A percentile compares a stretch with the other conserved stretches of the same genome.
phyloP scores from a whole-genome alignment of 2,888 invertebrate species.

The Ormyrus thymus region DNA sequence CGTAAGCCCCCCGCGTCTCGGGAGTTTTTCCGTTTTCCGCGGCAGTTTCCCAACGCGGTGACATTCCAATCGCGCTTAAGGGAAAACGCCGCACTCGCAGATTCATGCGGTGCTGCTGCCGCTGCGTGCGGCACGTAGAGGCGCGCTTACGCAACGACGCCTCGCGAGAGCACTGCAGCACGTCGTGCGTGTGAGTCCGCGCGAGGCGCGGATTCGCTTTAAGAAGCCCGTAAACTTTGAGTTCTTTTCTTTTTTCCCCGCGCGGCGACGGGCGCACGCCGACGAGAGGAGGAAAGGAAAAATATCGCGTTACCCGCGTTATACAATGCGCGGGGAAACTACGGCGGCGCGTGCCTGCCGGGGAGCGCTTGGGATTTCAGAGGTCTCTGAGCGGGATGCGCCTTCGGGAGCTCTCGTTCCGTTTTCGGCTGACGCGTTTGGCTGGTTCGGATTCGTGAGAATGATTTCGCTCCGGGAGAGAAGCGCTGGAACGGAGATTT shows the following conservation, averaged over 20 bases:
- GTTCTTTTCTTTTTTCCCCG: slow-evolving; percentile 17
- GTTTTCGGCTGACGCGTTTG: too few relatives aligned
- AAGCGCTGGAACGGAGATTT: too few relatives aligned
- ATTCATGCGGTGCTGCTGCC: neutral
- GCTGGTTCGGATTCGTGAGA: too few relatives aligned
- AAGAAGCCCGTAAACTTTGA: slow-evolving; percentile 44
- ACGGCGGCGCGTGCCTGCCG: neutral
- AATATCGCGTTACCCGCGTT: slow-evolving; percentile 38
- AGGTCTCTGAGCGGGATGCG: too few relatives aligned
- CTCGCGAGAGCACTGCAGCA: neutral
- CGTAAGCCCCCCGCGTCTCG: neutral
- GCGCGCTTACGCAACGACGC: slow-evolving; percentile 14
- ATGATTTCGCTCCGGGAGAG: too few relatives aligned
- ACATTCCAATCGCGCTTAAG: slow-evolving; percentile 36
- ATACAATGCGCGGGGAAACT: slow-evolving; percentile 19
- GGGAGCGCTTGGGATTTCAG: too few relatives aligned
- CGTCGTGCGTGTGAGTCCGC: neutral
- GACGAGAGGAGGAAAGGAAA: neutral
- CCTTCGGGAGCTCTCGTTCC: too few relatives aligned
- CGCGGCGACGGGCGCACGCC: neutral
- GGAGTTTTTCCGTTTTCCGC: slow-evolving; percentile 19
- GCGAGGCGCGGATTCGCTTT: slow-evolving; percentile 29
- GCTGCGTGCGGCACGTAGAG: neutral
- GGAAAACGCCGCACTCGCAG: slow-evolving; percentile 4
- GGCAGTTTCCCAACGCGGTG: slow-evolving; percentile 32